These are phyloP conservation scores for Philotrypesis tridentata DNA, from an alignment of 1,140 invertebrate genomes.

Conservation along the genomic window DNA sequence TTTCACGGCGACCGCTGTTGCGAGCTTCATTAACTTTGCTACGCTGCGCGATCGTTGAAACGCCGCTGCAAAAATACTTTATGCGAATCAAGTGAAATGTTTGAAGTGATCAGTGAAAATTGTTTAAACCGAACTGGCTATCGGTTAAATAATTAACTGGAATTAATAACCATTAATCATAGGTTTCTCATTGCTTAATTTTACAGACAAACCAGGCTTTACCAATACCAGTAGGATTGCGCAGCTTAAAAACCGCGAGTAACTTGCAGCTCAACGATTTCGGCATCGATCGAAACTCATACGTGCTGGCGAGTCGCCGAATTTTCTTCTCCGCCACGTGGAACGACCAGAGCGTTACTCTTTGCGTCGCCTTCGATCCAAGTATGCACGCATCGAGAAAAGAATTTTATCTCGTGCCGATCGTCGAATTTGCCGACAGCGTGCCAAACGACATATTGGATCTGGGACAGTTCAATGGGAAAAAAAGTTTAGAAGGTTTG, in stretches of 20 bases:
- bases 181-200: no score
- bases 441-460: conserved; percentile 79
- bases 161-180: no score
- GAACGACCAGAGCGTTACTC: conserved; percentile 80
- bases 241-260: conserved; percentile 82
- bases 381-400: conserved; percentile 65
- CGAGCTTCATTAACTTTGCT: no score
- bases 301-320: conserved; percentile 79
- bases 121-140: no score
- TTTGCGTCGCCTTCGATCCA: conserved; percentile 82
- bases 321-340: conserved; percentile 83
- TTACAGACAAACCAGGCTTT: conserved; percentile 80
- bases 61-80: no score
- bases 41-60: no score
- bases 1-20: no score
- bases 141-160: no score
- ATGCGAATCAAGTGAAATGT: no score
- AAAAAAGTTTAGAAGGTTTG: conserved; percentile 79
- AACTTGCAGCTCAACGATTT: conserved; percentile 83
- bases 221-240: conserved; percentile 78
- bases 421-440: conserved; percentile 85
- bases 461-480: conserved; percentile 68
- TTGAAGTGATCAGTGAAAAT: no score
- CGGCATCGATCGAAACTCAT: conserved; percentile 74
- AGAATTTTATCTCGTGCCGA: conserved; percentile 79